phyloP scores from a whole-genome alignment of 1,140 invertebrate genomes.

The Bathynomus jamesi region DNA sequence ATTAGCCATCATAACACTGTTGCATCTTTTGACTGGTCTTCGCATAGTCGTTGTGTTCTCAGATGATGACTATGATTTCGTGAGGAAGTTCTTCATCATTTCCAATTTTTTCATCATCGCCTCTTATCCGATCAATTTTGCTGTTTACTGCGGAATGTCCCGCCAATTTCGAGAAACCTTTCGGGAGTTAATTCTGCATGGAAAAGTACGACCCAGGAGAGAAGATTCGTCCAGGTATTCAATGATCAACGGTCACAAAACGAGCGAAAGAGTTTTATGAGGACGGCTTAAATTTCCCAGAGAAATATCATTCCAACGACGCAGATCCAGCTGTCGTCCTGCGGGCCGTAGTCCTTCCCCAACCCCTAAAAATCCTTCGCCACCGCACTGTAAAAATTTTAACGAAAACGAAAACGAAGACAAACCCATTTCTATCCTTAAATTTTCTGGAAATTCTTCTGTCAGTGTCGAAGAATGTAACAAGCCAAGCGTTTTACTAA shows the following conservation, averaged over 20 bases:
- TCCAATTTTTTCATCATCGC: conserved; percentile 82
- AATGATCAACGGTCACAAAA: conserved; percentile 26
- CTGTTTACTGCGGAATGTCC: conserved; percentile 88
- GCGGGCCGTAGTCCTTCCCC: conserved; percentile 12
- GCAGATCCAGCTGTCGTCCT: conserved; percentile 12
- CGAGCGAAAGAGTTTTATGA: conserved; percentile 30
- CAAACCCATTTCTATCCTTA: conserved; percentile 10
- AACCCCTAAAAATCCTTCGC: background rate
- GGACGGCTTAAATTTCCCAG: conserved; percentile 4
- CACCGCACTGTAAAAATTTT: background rate
- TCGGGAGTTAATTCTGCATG: conserved; percentile 67
- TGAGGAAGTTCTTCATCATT: conserved; percentile 73
- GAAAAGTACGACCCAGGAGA: conserved; percentile 3
- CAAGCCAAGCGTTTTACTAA: no score
- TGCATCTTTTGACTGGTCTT: conserved; percentile 69
- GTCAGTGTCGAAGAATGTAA: no score
- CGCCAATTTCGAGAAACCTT: conserved; percentile 88
- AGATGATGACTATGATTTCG: conserved; percentile 62
- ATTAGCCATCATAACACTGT: conserved; percentile 71
- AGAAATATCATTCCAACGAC: background rate
- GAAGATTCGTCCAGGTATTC: conserved; percentile 28
- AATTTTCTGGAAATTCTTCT: no score
- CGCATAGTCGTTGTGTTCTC: conserved; percentile 44
- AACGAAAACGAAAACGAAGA: background rate
- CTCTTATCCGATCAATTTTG: conserved; percentile 88